Base-by-base conservation (phyloP, 2,797 vertebrate genomes). In the Gobionotothen gibberifrons region DNA sequence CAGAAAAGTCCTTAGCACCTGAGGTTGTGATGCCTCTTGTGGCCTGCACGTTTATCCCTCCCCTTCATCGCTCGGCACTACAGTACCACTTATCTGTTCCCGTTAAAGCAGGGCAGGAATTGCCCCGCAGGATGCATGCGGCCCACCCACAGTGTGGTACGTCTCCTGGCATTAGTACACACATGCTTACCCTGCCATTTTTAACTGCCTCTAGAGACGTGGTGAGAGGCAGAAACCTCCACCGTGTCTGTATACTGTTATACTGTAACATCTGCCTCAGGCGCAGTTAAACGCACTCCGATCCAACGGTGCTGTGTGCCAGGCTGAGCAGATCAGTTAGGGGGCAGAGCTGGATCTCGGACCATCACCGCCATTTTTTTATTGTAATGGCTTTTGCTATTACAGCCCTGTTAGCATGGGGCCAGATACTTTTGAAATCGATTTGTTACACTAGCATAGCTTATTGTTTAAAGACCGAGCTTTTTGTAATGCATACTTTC, bases 81-180 rank as follows among this genome's bases (percentile, higher is more conserved):
- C 90, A 93, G 87, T 93, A 66, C 92, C 90, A 93, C 91, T 94
- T 93, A 93, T 89, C 90, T 92, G 56, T 93, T 93, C 90, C 91
- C 68, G 87, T 91, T 89, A 91, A 88, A 91, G 76, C 84, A 55
- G 88, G 87, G 84, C 82, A 89, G 87, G 87, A 91, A 92, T 90
- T 90, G 89, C 88, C 91, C 90, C 79, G 84, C 79, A 86, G 93
- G 91, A 76, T 85, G 62, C 89, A 85, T 85, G 74, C 79, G 70
- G 91, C 84, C 93, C 92, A 92, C 93, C 90, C 92, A 93, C 84
- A 52, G 72, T 57, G 90, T 84, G 88, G 84, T 85, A 76, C 87
- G 74, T 90, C 85, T 89, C 78, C 75, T 92, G 86, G 90, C 87
- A 85, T 89, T 84, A 73, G 56, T 43, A 62, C 49, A 83, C 82